Evolutionary conservation across 2,888 invertebrate species (phyloP).

Genomic region (Stegana nigrithorax): DNA sequence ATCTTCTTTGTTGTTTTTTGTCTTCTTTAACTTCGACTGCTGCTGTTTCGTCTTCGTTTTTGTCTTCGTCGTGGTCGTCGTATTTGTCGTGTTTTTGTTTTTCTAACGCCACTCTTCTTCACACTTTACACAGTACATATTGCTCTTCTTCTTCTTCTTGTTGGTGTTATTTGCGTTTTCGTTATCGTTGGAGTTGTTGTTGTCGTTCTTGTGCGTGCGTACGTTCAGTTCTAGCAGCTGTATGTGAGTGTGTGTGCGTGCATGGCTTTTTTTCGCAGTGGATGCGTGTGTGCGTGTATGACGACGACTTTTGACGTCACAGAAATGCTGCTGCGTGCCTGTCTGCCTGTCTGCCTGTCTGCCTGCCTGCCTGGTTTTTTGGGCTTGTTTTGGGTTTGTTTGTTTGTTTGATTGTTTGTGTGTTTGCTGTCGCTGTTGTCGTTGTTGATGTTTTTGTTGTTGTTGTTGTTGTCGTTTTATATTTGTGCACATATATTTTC

Average conservation of each 20-base stretch:
- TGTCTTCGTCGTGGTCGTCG: not conserved
- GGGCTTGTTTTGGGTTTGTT: not conserved
- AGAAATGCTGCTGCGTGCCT: slow-evolving; percentile 14
- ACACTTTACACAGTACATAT: too few relatives aligned
- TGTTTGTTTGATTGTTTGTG: not conserved
- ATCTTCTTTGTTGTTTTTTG: not conserved
- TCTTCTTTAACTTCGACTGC: not conserved
- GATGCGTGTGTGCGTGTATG: not conserved
- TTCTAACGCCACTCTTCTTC: not conserved
- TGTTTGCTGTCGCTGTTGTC: too few relatives aligned
- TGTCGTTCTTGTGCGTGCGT: not conserved
- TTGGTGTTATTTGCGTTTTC: not conserved
- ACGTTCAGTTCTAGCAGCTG: not conserved
- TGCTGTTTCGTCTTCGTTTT: not conserved
- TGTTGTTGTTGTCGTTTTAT: not conserved
- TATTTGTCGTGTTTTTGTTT: not conserved
- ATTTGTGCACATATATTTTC: not conserved
- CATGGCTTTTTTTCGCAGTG: not conserved
- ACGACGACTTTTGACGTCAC: slow-evolving; percentile 36
- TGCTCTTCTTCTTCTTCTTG: not conserved
- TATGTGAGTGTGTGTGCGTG: not conserved
- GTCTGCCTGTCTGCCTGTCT: too few relatives aligned
- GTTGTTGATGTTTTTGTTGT: not conserved
- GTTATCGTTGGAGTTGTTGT: not conserved
- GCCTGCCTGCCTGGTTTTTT: too few relatives aligned